Base-by-base conservation (phyloP, 2,797 vertebrate genomes). In the Triplophysa yarkandensis region DNA sequence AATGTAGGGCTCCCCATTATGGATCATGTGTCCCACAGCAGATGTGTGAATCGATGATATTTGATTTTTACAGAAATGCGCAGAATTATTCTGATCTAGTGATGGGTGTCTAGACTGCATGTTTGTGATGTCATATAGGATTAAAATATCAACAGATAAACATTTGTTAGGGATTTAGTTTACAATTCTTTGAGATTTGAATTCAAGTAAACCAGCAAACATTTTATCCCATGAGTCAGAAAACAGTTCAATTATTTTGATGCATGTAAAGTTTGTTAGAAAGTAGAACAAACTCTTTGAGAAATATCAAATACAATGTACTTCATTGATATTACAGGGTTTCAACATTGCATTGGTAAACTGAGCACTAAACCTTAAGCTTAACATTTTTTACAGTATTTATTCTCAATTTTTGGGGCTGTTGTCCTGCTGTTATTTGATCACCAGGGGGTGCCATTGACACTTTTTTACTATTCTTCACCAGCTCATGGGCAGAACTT, bases 11-110 rank as follows among this genome's bases (percentile, higher is more conserved):
- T 92, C 92, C 91, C 88, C 46, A 91, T 94, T 91, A 92, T 92
- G 91, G 92, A 93, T 93, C 91, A 94, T 91, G 89, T 89, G 90
- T 92, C 92, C 90, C 90, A 88, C 86, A 85, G 90, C 92, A 94
- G 93, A 93, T 94, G 92, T 85, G 88, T 87, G 89, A 90, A 93
- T 92, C 90, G 91, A 93, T 92, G 90, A 90, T 88, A 91, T 91
- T 17, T 36, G 27, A 67, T 52, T 52, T 34, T 4, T 10, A 36
- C 30, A 71, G 44, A 71, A 43, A n/a, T 32, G 11, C 23, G 44
- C 13, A 32, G 8, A 7, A 32, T 10, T 1, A 2, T 43, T 43
- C 2, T n/a, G 14, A n/a, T 61, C 17, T 17, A 7, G 11, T n/a
- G 17, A 10, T 19, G 7, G 21, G 4, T 52, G 50, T 19, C 19